Evolutionary conservation across 2,797 vertebrate genomes (phyloP).

Genomic region (Anabas testudineus): DNA sequence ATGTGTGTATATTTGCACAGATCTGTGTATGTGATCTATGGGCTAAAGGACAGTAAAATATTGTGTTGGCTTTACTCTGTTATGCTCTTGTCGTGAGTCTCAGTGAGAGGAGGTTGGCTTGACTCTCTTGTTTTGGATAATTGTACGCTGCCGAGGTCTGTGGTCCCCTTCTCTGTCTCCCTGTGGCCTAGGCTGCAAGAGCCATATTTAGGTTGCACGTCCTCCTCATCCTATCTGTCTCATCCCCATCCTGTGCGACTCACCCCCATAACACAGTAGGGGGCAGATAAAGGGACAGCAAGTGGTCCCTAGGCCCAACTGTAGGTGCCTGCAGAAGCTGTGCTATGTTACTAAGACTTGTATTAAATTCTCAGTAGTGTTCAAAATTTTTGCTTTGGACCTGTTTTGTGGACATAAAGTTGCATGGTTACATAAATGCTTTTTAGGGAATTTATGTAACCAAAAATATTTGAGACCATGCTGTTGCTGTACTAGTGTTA

Average conservation of each 20-base stretch:
- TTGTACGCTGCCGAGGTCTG: conserved; percentile 86
- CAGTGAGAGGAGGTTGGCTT: conserved; percentile 83
- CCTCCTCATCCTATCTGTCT: conserved; percentile 80
- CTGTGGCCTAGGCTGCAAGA: conserved; percentile 83
- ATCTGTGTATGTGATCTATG: conserved; percentile 49
- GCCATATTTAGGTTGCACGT: conserved; percentile 85
- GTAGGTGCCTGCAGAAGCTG: conserved; percentile 26
- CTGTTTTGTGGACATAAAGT: conserved; percentile 47
- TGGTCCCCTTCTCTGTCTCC: conserved; percentile 87
- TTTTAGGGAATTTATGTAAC: conserved; percentile 59
- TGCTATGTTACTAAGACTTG: background rate
- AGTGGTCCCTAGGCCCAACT: conserved; percentile 32
- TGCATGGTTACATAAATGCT: conserved; percentile 57
- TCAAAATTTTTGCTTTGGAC: conserved; percentile 40
- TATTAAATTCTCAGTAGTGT: conserved; percentile 19
- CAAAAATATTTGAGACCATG: conserved; percentile 49
- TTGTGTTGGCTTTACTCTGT: conserved; percentile 60
- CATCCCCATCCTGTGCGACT: conserved; percentile 71
- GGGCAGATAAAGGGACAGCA: conserved; percentile 45
- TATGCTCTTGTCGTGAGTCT: conserved; percentile 78
- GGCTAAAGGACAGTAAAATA: conserved; percentile 67
- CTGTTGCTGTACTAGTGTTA: conserved; percentile 30
- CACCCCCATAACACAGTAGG: conserved; percentile 47
- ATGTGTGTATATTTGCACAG: conserved; percentile 42
- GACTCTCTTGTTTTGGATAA: conserved; percentile 89